Evolutionary conservation across 2,113 vertebrate genomes (phyloP), one percentile per base, ranked within the genome.

Genomic region (Oophaga pumilio): DNA sequence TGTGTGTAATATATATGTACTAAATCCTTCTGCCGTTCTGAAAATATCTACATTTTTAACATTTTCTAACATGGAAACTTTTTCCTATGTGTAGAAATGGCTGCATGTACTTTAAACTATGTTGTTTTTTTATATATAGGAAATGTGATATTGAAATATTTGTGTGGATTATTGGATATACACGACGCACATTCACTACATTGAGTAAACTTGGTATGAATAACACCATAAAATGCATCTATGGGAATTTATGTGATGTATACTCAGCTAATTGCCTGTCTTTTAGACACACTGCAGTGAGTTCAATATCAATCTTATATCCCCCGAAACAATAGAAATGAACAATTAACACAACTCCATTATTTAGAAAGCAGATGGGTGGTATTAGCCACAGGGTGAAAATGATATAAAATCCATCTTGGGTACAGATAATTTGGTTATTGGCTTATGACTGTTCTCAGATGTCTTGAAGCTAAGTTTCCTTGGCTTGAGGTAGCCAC

Each of bases 401-500:
- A 76, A 87, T 82, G 69, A 82, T 87, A 87, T 87, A 60, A 87
- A 87, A 88, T 88, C 71, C 80, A 88, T 88, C 86, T 88, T 87
- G 83, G 43, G 69, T 88, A 76, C 49, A 83, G 71, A 83, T 88
- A 88, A 88, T 88, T 88, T 83, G 80, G 86, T 88, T 88, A 83
- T 88, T 88, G 69, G 79, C 86, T 88, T 83, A 88, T 88, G 86
- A 88, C 86, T 88, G 57, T 81, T 83, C 69, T 88, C 68, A 87
- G 20, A 87, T 87, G 52, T 66, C 85, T 87, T 60, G 28, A 18
- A 81, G 77, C 77, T 49, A 87, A 57, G 64, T 78, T 57, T 87
- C 66, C 15, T 33, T 87, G 77, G 85, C 77, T 73, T 13, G 17
- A 53, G 20, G 26, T 56, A 76, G 33, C 50, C 22, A 83, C 79